phyloP scores from a whole-genome alignment of 1,140 invertebrate species.

The Brachionus rubens region DNA sequence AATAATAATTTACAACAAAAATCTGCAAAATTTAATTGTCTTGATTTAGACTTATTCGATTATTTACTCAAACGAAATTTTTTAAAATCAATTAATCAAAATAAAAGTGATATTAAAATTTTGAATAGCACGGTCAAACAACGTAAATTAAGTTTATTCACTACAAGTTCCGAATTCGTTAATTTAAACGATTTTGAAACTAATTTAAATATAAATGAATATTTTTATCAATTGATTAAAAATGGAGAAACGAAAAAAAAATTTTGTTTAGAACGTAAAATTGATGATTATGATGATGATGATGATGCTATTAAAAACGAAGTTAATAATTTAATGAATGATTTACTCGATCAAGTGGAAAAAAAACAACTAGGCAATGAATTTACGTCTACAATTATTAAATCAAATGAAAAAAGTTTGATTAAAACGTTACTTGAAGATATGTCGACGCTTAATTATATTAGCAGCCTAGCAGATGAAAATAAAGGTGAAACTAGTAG shows the following conservation, averaged over 20 bases:
- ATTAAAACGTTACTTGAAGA: neutral
- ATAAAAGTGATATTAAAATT: neutral
- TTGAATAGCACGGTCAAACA: constrained; percentile 3
- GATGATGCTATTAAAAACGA: neutral
- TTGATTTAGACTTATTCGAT: neutral
- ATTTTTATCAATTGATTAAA: constrained; percentile 30
- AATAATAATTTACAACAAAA: too few relatives aligned
- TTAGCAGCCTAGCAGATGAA: neutral
- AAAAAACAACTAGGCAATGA: neutral
- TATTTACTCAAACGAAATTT: constrained; percentile 8
- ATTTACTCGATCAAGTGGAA: neutral
- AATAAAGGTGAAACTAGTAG: too few relatives aligned
- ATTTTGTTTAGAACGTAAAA: neutral
- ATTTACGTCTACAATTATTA: neutral
- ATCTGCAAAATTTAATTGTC: neutral
- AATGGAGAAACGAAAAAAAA: neutral
- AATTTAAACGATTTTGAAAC: constrained; percentile 21
- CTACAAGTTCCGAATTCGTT: neutral
- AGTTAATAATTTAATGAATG: neutral
- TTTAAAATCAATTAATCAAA: constrained; percentile 14
- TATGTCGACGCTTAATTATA: neutral
- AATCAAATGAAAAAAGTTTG: neutral
- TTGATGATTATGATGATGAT: neutral
- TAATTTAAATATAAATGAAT: constrained; percentile 18
- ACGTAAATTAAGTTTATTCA: constrained; percentile 2